A percentile compares a stretch with the other conserved stretches of the same genome.
phyloP scores from a whole-genome alignment of 2,888 invertebrate species.

The Polyommatus icarus region DNA sequence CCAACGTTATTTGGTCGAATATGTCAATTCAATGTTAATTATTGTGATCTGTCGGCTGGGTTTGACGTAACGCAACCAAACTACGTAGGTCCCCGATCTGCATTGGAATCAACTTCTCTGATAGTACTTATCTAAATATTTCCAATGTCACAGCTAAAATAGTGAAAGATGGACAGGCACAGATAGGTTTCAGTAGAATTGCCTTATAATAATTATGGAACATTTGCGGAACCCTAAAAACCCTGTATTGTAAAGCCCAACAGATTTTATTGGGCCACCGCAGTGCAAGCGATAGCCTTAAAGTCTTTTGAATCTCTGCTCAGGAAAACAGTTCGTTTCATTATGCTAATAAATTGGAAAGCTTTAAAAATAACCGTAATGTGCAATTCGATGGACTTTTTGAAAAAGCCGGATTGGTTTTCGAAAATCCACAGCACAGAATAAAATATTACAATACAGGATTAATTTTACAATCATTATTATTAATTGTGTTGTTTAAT shows the following conservation, averaged over 20 bases:
- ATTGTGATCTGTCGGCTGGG: too few relatives aligned
- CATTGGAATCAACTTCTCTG: too few relatives aligned
- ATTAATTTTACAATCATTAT: not conserved
- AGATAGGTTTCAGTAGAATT: too few relatives aligned
- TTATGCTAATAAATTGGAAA: conserved; percentile 15
- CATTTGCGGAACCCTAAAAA: not conserved
- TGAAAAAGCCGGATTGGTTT: conserved; percentile 1
- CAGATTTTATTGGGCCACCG: conserved; percentile 4
- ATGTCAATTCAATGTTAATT: too few relatives aligned
- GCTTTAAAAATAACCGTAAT: conserved; percentile 4
- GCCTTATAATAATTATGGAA: not conserved
- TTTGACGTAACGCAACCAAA: too few relatives aligned
- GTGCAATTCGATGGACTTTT: not conserved
- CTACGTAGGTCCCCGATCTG: too few relatives aligned
- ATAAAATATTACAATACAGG: not conserved
- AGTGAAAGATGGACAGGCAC: too few relatives aligned
- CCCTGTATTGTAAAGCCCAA: not conserved
- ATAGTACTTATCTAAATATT: too few relatives aligned
- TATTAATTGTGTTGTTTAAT: not conserved
- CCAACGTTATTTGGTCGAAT: too few relatives aligned
- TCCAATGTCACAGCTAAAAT: too few relatives aligned
- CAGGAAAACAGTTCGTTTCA: not conserved
- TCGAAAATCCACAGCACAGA: not conserved
- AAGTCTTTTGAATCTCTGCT: conserved; percentile 7
- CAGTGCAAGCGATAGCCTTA: conserved; percentile 4